Conservation (phyloP, 2,888 invertebrate genomes). For the Sympetrum striolatum region DNA sequence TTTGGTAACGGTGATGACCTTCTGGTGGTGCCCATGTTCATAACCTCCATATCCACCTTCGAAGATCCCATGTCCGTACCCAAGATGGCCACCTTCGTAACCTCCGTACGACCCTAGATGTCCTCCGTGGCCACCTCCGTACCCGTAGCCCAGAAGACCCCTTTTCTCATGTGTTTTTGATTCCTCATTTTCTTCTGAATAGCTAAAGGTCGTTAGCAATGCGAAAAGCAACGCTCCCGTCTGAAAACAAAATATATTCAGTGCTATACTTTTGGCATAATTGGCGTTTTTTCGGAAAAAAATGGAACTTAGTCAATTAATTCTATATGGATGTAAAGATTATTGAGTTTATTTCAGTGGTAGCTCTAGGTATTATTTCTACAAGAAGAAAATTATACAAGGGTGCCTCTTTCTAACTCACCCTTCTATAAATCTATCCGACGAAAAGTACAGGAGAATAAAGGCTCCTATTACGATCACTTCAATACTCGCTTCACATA, state of each 20-base stretch:
- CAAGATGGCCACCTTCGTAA: neutral
- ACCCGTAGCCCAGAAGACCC: neutral
- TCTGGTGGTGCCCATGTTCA: neutral
- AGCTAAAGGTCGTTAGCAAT: conserved; percentile 24
- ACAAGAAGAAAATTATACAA: too few relatives aligned
- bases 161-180: conserved; percentile 47
- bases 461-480: too few relatives aligned
- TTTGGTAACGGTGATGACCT: neutral
- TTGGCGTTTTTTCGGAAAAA: too few relatives aligned
- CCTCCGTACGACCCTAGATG: neutral
- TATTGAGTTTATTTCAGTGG: too few relatives aligned
- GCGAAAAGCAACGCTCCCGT: neutral
- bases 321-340: too few relatives aligned
- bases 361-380: too few relatives aligned
- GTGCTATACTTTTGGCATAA: too few relatives aligned
- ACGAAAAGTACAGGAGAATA: too few relatives aligned
- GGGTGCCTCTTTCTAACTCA: too few relatives aligned
- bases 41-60: neutral
- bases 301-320: too few relatives aligned
- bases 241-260: neutral
- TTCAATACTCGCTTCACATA: too few relatives aligned
- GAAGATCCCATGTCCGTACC: neutral
- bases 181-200: conserved; percentile 3
- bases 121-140: neutral
- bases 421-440: too few relatives aligned